A percentile compares a stretch with the other conserved stretches of the same genome.
Evolutionary conservation across 2,797 vertebrate genomes (phyloP).

Genomic region (Helarctos malayanus): DNA sequence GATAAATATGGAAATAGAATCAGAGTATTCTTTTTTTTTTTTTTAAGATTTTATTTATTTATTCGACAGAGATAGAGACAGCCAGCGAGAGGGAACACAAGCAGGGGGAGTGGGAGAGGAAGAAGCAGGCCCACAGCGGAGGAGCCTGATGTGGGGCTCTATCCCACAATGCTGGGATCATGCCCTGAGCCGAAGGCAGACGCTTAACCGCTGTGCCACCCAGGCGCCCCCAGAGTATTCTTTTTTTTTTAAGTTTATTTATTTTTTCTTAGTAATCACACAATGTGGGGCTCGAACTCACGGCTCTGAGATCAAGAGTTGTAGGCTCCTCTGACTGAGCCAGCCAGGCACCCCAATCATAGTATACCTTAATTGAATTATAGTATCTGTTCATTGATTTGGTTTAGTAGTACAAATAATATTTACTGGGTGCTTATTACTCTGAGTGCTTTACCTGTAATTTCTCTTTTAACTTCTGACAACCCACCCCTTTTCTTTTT

Average conservation of each 20-base stretch:
- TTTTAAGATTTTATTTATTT: too few relatives aligned
- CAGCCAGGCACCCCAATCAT: too few relatives aligned
- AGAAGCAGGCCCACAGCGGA: too few relatives aligned
- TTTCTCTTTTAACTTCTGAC: not conserved
- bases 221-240: too few relatives aligned
- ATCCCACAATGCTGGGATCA: too few relatives aligned
- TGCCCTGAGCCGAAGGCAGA: too few relatives aligned
- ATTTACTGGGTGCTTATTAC: not conserved
- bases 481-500: not conserved
- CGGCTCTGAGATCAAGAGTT: not conserved
- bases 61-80: too few relatives aligned
- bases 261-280: not conserved
- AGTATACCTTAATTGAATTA: not conserved
- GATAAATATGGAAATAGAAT: not conserved
- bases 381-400: not conserved
- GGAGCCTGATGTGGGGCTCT: too few relatives aligned
- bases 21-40: not conserved
- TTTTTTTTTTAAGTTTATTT: not conserved
- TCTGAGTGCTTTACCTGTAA: not conserved
- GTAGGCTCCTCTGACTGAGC: not conserved
- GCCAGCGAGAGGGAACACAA: too few relatives aligned
- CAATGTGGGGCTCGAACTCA: not conserved
- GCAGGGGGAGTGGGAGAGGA: too few relatives aligned
- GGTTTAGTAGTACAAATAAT: not conserved
- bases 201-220: too few relatives aligned